phyloP scores from a whole-genome alignment of 1,140 invertebrate species.

The Diorhabda elongata region DNA sequence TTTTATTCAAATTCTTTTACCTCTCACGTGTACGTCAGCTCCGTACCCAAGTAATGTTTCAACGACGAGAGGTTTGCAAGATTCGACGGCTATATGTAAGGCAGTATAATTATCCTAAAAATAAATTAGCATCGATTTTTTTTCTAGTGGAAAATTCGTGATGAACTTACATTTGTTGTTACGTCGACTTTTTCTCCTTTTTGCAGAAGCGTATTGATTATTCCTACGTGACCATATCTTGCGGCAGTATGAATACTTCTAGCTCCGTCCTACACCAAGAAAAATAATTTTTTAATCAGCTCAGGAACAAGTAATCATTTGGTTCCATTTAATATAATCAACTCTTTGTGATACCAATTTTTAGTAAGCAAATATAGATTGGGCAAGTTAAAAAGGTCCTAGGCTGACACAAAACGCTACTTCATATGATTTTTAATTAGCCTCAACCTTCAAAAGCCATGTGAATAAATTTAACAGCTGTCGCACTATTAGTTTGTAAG shows the following conservation, averaged over 20 bases:
- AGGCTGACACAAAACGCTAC: too few relatives aligned
- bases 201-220: slow-evolving; percentile 92
- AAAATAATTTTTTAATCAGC: not conserved
- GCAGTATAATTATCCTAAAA: slow-evolving; percentile 95
- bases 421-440: too few relatives aligned
- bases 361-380: too few relatives aligned
- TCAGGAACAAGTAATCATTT: too few relatives aligned
- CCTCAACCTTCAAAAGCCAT: too few relatives aligned
- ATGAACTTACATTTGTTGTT: slow-evolving; percentile 79
- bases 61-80: slow-evolving; percentile 90
- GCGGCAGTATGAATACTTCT: slow-evolving; percentile 91
- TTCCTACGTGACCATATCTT: slow-evolving; percentile 89
- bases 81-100: slow-evolving; percentile 97
- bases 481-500: too few relatives aligned
- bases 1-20: slow-evolving; percentile 38
- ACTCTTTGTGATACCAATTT: too few relatives aligned
- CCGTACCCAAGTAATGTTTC: slow-evolving; percentile 95
- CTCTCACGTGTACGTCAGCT: slow-evolving; percentile 93
- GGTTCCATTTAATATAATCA: too few relatives aligned
- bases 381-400: too few relatives aligned
- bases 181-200: slow-evolving; percentile 96
- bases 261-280: slow-evolving; percentile 65
- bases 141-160: slow-evolving; percentile 22
- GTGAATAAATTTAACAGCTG: too few relatives aligned
- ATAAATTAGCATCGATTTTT: slow-evolving; percentile 9